Conservation (phyloP, 2,888 invertebrate genomes). For the Hemithea aestivaria region DNA sequence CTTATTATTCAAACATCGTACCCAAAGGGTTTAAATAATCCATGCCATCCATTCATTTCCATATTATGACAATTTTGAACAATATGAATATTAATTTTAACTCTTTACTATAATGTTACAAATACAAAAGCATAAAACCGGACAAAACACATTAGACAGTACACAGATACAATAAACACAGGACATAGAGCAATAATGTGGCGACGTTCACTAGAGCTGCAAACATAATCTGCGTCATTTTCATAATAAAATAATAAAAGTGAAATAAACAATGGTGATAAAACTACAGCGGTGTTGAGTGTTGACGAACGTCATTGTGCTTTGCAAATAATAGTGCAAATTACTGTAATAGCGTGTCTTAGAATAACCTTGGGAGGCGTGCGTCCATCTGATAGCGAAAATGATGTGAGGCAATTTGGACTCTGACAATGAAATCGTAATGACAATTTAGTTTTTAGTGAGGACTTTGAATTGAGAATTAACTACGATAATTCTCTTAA, state of each 20-base stretch:
- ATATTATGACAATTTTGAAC: no score
- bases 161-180: slow-evolving; percentile 20
- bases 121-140: slow-evolving; percentile 3
- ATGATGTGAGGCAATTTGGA: slow-evolving; percentile 16
- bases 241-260: slow-evolving; percentile 8
- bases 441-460: not conserved
- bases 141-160: slow-evolving; percentile 11
- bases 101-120: not conserved
- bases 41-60: no score
- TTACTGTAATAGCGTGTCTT: slow-evolving; percentile 32
- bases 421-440: slow-evolving; percentile 5
- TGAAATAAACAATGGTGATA: slow-evolving; percentile 9
- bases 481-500: no score
- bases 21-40: no score
- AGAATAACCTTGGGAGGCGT: slow-evolving; percentile 35
- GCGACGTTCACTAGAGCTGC: slow-evolving; percentile 17
- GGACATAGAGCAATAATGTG: slow-evolving; percentile 15
- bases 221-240: slow-evolving; percentile 12
- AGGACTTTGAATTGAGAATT: no score
- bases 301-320: slow-evolving; percentile 28
- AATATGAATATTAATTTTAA: no score
- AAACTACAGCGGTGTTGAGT: slow-evolving; percentile 30
- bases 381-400: slow-evolving; percentile 35
- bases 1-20: no score
- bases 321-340: slow-evolving; percentile 36